These are phyloP conservation scores for Philereme vetulata DNA, from an alignment of 2,888 invertebrate species.

Conservation along the genomic window DNA sequence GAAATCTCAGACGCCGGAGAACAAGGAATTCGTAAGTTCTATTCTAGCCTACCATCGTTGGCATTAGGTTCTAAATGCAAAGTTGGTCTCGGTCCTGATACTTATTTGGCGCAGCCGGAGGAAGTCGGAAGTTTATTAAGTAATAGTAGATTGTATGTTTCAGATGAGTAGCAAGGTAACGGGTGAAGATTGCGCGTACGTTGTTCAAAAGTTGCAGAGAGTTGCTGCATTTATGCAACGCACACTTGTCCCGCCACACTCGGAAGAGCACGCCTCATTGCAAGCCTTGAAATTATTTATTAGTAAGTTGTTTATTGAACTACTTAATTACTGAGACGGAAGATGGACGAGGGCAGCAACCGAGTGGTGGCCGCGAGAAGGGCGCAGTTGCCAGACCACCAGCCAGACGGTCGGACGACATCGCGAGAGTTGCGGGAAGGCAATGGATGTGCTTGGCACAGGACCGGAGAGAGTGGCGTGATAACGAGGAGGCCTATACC, in stretches of 20 bases:
- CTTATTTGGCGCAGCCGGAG: background rate
- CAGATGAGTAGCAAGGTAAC: constrained; percentile 88
- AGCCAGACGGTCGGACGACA: too few relatives aligned
- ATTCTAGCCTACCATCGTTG: background rate
- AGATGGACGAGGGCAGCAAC: too few relatives aligned
- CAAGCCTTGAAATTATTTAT: constrained; percentile 89
- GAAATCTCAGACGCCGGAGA: constrained; percentile 77
- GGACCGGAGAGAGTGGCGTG: too few relatives aligned
- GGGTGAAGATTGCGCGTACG: constrained; percentile 88
- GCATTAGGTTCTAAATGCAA: background rate
- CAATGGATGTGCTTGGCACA: too few relatives aligned
- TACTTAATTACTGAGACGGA: background rate
- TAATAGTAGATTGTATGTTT: constrained; percentile 25
- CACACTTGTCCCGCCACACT: constrained; percentile 64
- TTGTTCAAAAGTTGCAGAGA: constrained; percentile 90
- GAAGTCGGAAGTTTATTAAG: background rate
- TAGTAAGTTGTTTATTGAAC: constrained; percentile 60
- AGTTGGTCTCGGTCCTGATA: background rate
- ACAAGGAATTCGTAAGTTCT: constrained; percentile 83
- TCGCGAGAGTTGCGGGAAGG: too few relatives aligned
- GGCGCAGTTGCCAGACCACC: too few relatives aligned
- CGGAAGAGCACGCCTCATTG: constrained; percentile 88
- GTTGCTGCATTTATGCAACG: constrained; percentile 88
- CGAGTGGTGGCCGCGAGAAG: too few relatives aligned
- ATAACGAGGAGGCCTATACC: background rate